Percentiles rank a stretch among this genome's conserved stretches.
phyloP scores from a whole-genome alignment of 2,797 vertebrate genomes.

The Huso huso region DNA sequence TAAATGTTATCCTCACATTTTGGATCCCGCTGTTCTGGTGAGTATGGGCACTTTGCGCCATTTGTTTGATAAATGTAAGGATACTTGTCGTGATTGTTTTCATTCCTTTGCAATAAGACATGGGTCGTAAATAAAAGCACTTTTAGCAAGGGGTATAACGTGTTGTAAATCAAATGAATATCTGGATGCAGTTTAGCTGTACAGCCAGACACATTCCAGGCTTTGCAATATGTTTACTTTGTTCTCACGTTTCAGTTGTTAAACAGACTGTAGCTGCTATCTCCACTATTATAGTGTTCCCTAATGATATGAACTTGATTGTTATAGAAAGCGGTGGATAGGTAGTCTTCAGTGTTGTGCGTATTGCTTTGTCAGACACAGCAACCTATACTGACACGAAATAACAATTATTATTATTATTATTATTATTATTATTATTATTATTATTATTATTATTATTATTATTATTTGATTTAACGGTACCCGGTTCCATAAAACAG shows the following conservation, averaged over 20 bases:
- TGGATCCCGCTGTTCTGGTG: constrained; percentile 43
- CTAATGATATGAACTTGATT: neutral
- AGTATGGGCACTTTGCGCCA: constrained; percentile 48
- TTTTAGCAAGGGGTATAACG: constrained; percentile 2
- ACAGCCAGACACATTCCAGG: constrained; percentile 8
- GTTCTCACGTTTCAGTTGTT: constrained; percentile 10
- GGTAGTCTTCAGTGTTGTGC: too few relatives aligned
- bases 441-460: too few relatives aligned
- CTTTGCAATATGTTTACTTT: constrained; percentile 7
- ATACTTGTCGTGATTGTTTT: constrained; percentile 18
- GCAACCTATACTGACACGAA: too few relatives aligned
- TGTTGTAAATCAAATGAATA: constrained; percentile 18
- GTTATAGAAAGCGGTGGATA: too few relatives aligned
- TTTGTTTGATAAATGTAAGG: constrained; percentile 20
- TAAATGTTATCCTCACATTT: constrained; percentile 19
- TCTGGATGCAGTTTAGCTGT: constrained; percentile 34
- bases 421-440: too few relatives aligned
- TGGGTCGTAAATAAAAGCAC: constrained; percentile 10
- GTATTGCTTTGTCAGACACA: too few relatives aligned
- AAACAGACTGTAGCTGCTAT: constrained; percentile 20
- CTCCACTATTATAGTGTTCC: constrained; percentile 3
- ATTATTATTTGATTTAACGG: too few relatives aligned
- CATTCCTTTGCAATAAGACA: constrained; percentile 10
- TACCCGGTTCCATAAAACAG: too few relatives aligned
- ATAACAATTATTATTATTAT: too few relatives aligned